Conservation (phyloP, 2,113 vertebrate genomes). For the Lamprologus ornatipinnis region DNA sequence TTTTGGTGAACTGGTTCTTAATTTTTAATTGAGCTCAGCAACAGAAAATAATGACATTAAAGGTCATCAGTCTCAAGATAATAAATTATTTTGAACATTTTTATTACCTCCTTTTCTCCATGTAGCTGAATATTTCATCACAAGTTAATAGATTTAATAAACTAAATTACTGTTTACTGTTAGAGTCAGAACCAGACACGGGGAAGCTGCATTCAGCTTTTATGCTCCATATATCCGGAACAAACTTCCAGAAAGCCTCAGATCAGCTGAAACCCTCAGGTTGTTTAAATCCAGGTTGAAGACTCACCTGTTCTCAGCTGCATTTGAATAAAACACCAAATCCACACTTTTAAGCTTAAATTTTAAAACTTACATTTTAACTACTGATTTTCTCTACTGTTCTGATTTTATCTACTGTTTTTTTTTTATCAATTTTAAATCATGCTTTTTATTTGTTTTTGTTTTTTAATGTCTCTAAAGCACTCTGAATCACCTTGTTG, state of each 20-base stretch:
- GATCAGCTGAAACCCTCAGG: no score
- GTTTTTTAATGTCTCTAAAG: not conserved
- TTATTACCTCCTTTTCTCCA: not conserved
- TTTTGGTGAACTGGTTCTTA: not conserved
- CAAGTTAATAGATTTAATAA: not conserved
- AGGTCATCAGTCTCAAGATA: not conserved
- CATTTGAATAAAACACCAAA: no score
- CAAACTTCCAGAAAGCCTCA: no score
- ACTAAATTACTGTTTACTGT: not conserved
- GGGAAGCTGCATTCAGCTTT: no score
- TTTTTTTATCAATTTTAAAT: not conserved
- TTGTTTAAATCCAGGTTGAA: no score
- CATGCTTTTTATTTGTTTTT: not conserved
- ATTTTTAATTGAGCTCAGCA: not conserved
- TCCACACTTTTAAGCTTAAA: no score
- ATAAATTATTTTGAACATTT: not conserved
- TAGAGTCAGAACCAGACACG: no score
- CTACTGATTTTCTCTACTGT: not conserved
- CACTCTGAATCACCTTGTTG: not conserved
- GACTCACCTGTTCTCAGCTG: no score
- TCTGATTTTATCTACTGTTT: not conserved
- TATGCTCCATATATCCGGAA: fast-evolving
- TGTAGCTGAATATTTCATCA: not conserved
- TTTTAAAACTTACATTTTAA: not conserved
- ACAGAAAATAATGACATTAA: not conserved